Evolutionary conservation across 2,888 invertebrate genomes (phyloP).

Genomic region (Lasioglossum marginatum): DNA sequence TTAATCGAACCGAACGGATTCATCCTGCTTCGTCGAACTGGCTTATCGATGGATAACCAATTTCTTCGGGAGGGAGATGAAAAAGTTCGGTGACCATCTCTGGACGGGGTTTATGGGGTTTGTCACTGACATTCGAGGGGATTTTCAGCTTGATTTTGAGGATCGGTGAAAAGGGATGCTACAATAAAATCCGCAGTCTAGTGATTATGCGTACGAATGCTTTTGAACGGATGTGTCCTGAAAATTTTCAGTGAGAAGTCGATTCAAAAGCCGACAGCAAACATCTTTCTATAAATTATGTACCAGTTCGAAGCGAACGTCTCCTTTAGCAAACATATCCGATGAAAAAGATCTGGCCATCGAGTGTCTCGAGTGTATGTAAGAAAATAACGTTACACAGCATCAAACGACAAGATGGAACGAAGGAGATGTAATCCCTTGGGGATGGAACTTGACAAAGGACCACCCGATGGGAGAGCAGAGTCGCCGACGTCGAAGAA

Average conservation of each 20-base stretch:
- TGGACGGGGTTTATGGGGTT: neutral
- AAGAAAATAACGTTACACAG: constrained; percentile 39
- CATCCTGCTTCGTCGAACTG: neutral
- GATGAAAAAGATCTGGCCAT: neutral
- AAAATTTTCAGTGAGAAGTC: neutral
- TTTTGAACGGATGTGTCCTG: neutral
- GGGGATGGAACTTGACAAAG: constrained; percentile 45
- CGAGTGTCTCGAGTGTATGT: neutral
- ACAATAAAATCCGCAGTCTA: too few species aligned
- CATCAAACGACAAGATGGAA: constrained; percentile 35
- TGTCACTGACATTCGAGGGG: neutral
- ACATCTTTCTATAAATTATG: neutral
- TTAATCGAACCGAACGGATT: constrained; percentile 21
- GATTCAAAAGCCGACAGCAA: neutral
- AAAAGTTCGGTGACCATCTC: neutral
- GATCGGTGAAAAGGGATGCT: too few species aligned
- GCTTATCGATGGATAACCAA: neutral
- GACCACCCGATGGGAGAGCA: constrained; percentile 22
- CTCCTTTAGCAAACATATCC: neutral
- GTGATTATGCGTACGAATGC: too few species aligned
- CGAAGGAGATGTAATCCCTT: constrained; percentile 50
- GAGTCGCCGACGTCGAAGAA: constrained; percentile 7
- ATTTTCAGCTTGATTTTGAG: neutral
- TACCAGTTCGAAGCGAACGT: neutral
- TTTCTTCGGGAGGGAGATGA: neutral